Evolutionary conservation across 2,113 vertebrate genomes (phyloP), one percentile per base, ranked within the genome.

Genomic region (Galemys pyrenaicus): DNA sequence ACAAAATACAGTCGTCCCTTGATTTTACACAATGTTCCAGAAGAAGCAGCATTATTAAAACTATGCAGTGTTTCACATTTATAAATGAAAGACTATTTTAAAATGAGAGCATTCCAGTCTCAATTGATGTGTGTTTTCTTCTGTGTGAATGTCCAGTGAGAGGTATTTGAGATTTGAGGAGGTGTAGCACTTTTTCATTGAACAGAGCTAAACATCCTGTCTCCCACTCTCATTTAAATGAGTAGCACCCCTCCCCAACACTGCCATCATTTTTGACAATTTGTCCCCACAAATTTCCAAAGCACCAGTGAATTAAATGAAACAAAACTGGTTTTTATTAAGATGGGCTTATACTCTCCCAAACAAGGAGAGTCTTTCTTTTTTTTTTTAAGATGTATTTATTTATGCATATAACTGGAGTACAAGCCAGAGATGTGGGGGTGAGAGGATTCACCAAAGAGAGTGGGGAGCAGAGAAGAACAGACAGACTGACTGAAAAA

Each of bases 21-120:
- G 73, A 44, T 89, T 60, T 64, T 62, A 46, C 2, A 56, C 6
- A 51, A 28, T 79, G 46, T 46, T 62, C 10, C 28, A 80, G 4
- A 89, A 80, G 35, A 80, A 84, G 68, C 6, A 85, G 4, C 58
- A 80, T 68, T n/a, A 46, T 35, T 81, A 54, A 92, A 92, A 74
- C 41, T 30, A 39, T 24, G 9, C 10, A 80, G 46, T 73, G 41
- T 39, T 67, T 84, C 41, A 32, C 79, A 15, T 78, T 51, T 92
- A 32, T 20, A 35, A 13, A 60, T 74, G 80, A 84, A 37, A 15
- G 8, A 28, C 20, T 24, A 39, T 62, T 77, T n/a, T 37, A 9
- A 70, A 87, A 41, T 35, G 20, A 60, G 3, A 60, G 26, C 11
- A 9, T 60, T 85, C 58, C 70, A 85, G 74, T 60, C 32, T 74